Evolutionary conservation across 1,140 invertebrate genomes (phyloP), one percentile per base, ranked within the genome.

Genomic region (Rhopalosiphum maidis): DNA sequence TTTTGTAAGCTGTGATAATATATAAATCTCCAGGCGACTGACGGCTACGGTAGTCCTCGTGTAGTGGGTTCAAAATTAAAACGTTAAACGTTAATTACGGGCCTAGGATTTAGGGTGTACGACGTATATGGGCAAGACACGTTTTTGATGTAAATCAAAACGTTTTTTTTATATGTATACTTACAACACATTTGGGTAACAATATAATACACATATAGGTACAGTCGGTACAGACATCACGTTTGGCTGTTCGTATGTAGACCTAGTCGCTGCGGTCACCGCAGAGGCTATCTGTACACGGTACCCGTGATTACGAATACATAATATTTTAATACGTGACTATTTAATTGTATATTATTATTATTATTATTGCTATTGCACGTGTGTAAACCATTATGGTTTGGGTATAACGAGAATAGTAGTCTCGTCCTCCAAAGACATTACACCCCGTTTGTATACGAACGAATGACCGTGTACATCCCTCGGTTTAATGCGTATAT

Each of bases 11-110:
- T 51, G n/a, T 54, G 46, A 88, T 51, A 51, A 54, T 88, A 88
- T 22, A n/a, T 25, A 51, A 87, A 88, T 87, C n/a, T 48, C n/a
- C 18, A 46, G 46, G 85, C n/a, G n/a, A 51, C 86, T 46, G 41
- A 51, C 87, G 21, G 46, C n/a, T 25, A 30, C 87, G 87, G 87
- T 88, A 88, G 46, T 48, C 86, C 30, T 22, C 5, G 5, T 18
- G 9, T 22, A 35, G 35, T 9, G 46, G 87, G n/a, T 88, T 21
- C n/a, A 88, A 88, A 88, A 88, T 88, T n/a, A 35, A 88, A 88
- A 88, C 8, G 87, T 88, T 88, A 37, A 88, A 51, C 30, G 85
- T 51, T 88, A 88, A 88, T 88, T 51, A 51, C 41, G 87, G 87
- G 8, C 43, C 30, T 3, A 1, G 41, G 41, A 41, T 46, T 86